A percentile compares a stretch with the other conserved stretches of the same genome.
phyloP scores from a whole-genome alignment of 2,797 vertebrate genomes.

The Enteromius treurensis region DNA sequence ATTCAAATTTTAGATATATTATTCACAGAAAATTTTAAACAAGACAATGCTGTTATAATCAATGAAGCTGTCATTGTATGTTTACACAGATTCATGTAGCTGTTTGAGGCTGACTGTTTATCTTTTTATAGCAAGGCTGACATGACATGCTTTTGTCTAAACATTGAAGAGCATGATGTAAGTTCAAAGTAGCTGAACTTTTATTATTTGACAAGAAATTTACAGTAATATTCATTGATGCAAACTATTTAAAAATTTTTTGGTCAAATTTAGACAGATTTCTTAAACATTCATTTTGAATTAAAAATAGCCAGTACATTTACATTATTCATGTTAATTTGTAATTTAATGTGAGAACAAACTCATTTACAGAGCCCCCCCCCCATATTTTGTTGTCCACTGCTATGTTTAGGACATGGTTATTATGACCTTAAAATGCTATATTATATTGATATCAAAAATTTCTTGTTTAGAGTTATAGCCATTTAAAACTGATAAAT shows the following conservation, averaged over 20 bases:
- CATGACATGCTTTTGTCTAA: not conserved
- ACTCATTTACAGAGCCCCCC: not conserved
- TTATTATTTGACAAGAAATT: not conserved
- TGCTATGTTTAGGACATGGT: not conserved
- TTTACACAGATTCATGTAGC: not conserved
- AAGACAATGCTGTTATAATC: not conserved
- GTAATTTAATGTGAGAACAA: not conserved
- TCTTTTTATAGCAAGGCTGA: not conserved
- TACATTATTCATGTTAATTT: not conserved
- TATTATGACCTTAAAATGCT: not conserved
- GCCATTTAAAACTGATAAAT: not conserved
- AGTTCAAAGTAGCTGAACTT: not conserved
- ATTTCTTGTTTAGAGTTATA: not conserved
- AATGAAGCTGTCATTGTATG: constrained; percentile 3
- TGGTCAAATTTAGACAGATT: not conserved
- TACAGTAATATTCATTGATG: not conserved
- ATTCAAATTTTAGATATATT: not conserved
- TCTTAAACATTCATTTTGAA: not conserved
- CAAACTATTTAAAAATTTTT: not conserved
- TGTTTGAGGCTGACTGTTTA: not conserved
- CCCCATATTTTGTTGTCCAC: not conserved
- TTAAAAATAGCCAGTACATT: not conserved
- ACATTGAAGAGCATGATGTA: not conserved
- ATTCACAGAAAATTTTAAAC: not conserved
- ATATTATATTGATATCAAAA: not conserved